Base-by-base conservation (phyloP, 2,888 invertebrate species). In the Plebejus argus region DNA sequence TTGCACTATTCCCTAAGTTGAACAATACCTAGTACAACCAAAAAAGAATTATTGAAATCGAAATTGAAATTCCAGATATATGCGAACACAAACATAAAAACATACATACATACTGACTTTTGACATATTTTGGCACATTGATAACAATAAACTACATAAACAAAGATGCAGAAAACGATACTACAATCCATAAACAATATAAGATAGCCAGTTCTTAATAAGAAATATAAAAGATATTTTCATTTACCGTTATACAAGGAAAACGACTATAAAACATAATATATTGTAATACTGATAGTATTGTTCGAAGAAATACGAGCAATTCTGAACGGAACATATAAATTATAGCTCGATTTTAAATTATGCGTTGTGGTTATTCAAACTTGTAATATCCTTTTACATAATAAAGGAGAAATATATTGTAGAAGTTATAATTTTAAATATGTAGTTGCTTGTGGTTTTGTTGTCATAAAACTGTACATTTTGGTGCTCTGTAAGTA, bases 331-430 rank as follows among this genome's bases (percentile, higher is more conserved):
- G 15, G 28, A 66, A 66, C 66, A 33, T 66, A 66, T 66, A 66
- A 66, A 66, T 66, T 66, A 66, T 66, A 66, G 12, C 12, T 18
- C 66, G 66, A 66, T 66, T 66, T 66, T 66, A 66, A 66, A 66
- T 66, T 66, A 66, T 66, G 66, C 66, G 12, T 28, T 66, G 66
- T 18, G 15, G 61, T 4, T 61, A 61, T 61, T 66, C 66, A 15
- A 66, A 33, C 66, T 66, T 66, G 66, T 28, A 66, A 66, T 66
- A 61, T 10, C 10, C 45, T 61, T 12, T 23, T 58, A 8, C 58
- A 56, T 7, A 58, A 58, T 56, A 56, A 18, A 56, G 3, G n/a
- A 20, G 58, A 7, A n/a, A 20, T 58, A 20, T n/a, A n/a, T 58
- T 58, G 58, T n/a, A 20, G 58, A 53, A 15, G 18, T 18, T 53